Base-by-base conservation (phyloP, 1,140 invertebrate species). In the Teleogryllus occipitalis region DNA sequence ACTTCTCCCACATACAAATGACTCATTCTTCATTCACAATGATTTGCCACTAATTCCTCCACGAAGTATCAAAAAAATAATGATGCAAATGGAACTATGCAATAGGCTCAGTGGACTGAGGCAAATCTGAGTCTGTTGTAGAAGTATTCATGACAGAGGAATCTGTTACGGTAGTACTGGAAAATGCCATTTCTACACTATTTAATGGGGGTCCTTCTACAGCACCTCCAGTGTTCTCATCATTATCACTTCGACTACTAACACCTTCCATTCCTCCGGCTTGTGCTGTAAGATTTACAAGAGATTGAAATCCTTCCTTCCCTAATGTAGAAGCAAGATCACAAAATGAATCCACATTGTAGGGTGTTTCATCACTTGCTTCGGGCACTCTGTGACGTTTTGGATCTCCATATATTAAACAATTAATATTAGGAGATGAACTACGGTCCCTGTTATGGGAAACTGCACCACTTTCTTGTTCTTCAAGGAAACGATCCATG, bases 401-500 rank as follows among this genome's bases (percentile, higher is more conserved):
- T 0, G 88, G 87, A 81, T 92, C 91, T 4, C 90, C 89, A 78
- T 90, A 90, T 8, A 92, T 83, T n/a, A 92, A 84, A 81, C 89
- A 91, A 83, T 91, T 87, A 83, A 84, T 83, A 83, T 85, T 86
- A 47, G 87, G 83, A 82, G 89, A 83, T 82, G 85, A 79, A 85
- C 87, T 82, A 83, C 85, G 81, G 81, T 87, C 87, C 47, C 84
- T 82, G 46, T 79, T 79, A 39, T 74, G 75, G 48, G 79, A 21
- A 83, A 82, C 21, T 85, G 74, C 85, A 54, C 85, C 84, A 47
- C 88, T 87, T 80, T 95, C 94, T 84, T 94, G 93, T 84, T 95
- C 94, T 84, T 95, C 94, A 78, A 96, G 85, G 87, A 95, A 95
- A 82, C 93, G 88, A 83, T 96, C 94, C 94, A 96, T 95, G 84